Base-by-base conservation (phyloP, 2,888 invertebrate genomes). In the Cataglyphis livida region DNA sequence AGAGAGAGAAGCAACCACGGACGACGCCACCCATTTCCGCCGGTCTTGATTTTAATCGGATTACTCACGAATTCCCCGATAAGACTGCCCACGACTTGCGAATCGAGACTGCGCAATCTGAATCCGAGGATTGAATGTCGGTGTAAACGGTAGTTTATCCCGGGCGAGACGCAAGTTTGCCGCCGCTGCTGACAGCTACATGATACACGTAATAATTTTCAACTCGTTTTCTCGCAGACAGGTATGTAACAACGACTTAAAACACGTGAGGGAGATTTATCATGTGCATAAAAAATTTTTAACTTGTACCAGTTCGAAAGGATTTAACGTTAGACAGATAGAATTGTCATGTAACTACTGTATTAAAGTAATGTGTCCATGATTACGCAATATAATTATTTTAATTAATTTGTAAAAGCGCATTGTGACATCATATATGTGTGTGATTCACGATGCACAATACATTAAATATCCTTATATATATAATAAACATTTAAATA, bases 1-100 rank as follows among this genome's bases (percentile, higher is more conserved):
- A 81, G 78, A 66, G 25, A 59, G 59, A 12, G 41, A 41, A 41
- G 15, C 44, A 48, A 48, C 18, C 18, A 6, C 18, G 18, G 48
- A 48, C 66, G 18, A 48, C 66, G 73, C 68, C 64, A 66, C 59
- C 59, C 51, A 81, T 82, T 81, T 86, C 76, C 84, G 85, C 71
- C 85, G 84, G 89, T 89, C 91, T 91, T 89, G 90, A 89, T 90
- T 90, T 91, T 91, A 91, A 92, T 92, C 91, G 89, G 88, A 91
- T 92, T 92, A 92, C 79, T 74, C 75, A 79, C 87, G 73, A 89
- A 91, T 91, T 90, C 84, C 78, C 18, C 83, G 86, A 89, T 82
- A 87, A 87, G 85, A 79, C 83, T 81, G 66, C 82, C 59, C 68
- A n/a, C 65, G 84, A 25, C 75, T 59, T 74, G 54, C 76, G 76